These are phyloP conservation scores for Pollenia labialis DNA, from an alignment of 2,888 invertebrate genomes.

Conservation along the genomic window DNA sequence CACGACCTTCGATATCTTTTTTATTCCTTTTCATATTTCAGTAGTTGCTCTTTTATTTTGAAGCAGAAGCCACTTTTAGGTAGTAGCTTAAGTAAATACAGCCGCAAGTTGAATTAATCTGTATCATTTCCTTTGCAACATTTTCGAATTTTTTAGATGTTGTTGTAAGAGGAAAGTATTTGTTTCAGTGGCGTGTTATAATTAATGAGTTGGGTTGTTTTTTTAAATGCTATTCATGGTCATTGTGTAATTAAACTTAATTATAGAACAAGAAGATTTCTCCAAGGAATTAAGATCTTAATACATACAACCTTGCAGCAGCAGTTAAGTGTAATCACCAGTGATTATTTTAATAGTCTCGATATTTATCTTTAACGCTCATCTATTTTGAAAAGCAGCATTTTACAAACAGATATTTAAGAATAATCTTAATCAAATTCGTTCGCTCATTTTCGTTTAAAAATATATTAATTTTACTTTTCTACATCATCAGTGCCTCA, in stretches of 20 bases:
- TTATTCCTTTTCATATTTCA: not conserved
- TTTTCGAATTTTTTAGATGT: constrained; percentile 20
- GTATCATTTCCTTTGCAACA: not conserved
- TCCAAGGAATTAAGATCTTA: constrained; percentile 7
- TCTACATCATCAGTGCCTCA: too few species aligned
- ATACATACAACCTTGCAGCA: not conserved
- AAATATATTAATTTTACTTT: not conserved
- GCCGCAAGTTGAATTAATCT: not conserved
- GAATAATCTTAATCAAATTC: not conserved
- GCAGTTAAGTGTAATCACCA: not conserved
- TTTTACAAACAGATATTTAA: not conserved
- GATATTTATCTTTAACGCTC: not conserved
- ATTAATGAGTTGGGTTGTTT: constrained; percentile 56
- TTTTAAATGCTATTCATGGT: constrained; percentile 38
- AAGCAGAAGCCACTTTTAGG: not conserved
- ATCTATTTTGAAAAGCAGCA: not conserved
- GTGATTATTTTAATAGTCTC: constrained; percentile 15
- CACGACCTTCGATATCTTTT: not conserved
- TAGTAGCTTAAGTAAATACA: constrained; percentile 3
- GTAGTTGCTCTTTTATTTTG: too few species aligned
- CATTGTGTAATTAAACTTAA: constrained; percentile 50
- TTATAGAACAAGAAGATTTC: constrained; percentile 44
- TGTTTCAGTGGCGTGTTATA: constrained; percentile 59
- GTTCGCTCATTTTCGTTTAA: not conserved
- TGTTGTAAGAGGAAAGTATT: constrained; percentile 46